These are phyloP conservation scores for Mallotus villosus DNA, from an alignment of 2,797 vertebrate genomes.

Conservation along the genomic window DNA sequence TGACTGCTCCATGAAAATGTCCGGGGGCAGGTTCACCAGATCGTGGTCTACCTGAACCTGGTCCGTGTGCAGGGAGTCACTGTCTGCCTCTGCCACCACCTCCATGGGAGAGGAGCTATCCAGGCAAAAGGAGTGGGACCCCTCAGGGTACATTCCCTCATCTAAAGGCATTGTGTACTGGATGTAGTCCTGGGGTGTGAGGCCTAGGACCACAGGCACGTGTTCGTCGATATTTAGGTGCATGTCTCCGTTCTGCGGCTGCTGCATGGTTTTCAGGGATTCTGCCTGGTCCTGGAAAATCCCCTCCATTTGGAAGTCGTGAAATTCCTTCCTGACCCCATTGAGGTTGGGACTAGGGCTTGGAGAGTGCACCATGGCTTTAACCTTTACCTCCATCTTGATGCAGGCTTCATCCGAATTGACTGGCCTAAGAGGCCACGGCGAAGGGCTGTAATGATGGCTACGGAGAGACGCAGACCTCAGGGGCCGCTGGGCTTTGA, in stretches of 20 bases:
- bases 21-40: constrained; percentile 78
- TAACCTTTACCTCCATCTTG: constrained; percentile 95
- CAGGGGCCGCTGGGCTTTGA: constrained; percentile 89
- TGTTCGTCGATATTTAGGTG: constrained; percentile 92
- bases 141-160: constrained; percentile 95
- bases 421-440: constrained; percentile 91
- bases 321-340: constrained; percentile 91
- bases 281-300: constrained; percentile 85
- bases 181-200: constrained; percentile 98
- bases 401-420: constrained; percentile 93
- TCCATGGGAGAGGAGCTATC: constrained; percentile 94
- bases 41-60: constrained; percentile 82
- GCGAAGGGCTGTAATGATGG: constrained; percentile 97
- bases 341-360: constrained; percentile 90
- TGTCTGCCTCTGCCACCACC: constrained; percentile 83
- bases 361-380: constrained; percentile 94
- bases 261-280: constrained; percentile 81
- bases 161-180: constrained; percentile 99
- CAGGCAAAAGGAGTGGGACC: constrained; percentile 88
- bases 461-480: constrained; percentile 89
- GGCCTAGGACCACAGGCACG: constrained; percentile 96
- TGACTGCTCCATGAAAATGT: constrained; percentile 90
- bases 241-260: constrained; percentile 85
- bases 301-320: constrained; percentile 86
- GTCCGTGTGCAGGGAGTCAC: constrained; percentile 77